Base-by-base conservation (phyloP, 2,113 vertebrate species). In the Zootoca vivipara region DNA sequence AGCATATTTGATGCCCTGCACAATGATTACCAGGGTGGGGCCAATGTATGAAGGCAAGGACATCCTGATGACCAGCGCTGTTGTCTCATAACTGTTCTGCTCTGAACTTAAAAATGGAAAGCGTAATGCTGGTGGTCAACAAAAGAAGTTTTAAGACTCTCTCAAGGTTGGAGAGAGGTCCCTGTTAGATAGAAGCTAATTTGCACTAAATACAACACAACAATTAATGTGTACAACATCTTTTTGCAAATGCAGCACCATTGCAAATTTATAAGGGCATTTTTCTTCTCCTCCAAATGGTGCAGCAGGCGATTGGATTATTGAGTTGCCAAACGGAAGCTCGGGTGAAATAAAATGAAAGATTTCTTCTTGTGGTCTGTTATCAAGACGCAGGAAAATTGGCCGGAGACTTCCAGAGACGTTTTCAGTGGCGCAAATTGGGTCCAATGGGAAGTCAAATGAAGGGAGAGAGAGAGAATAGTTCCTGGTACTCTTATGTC, bases 351-450 rank as follows among this genome's bases (percentile, higher is more conserved):
- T 30, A 24, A 80, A 89, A 72, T 8, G 46, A 24, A 90, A 87
- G 65, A 16, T 65, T n/a, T 20, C 65, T 24, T 26, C 65, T 72
- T 65, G 12, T 5, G 16, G 2, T 33, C 88, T 88, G 58, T 52
- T 77, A 84, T 78, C 26, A 30, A 90, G 46, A 56, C 56, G 58
- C 0, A 1, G 4, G 18, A 0, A 84, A 80, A 28, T 6, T 81
- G 42, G 2, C 6, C 0, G 2, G 26, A 6, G 20, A 58, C 1
- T 20, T 90, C 64, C 30, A 16, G 72, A 38, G 2, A 40, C 85
- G n/a, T 24, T 0, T 86, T 90, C 89, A 26, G 24, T 81, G 86
- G 86, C 82, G 83, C 83, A 92, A 94, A 90, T 87, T 92, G 64
- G 26, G 46, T 90, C 91, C 69, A 82, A 65, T 90, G 33, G 78